These are phyloP conservation scores for Yponomeuta plumbellus DNA, from an alignment of 2,888 invertebrate species.

Conservation along the genomic window DNA sequence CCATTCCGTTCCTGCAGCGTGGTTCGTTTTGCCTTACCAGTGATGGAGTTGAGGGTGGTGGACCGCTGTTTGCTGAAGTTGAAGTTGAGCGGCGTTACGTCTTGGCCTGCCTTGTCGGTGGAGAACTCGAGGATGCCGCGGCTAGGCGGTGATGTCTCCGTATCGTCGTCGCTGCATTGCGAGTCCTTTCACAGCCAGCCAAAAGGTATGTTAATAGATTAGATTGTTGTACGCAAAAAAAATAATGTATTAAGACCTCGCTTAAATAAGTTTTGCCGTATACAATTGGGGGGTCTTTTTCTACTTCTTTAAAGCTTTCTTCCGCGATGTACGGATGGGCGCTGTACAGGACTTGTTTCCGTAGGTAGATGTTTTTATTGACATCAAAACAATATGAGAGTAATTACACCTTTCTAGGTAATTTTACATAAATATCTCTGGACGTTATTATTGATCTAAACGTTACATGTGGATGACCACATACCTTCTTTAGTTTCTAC, in stretches of 20 bases:
- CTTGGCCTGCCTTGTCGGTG: constrained; percentile 90
- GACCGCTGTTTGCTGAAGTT: constrained; percentile 84
- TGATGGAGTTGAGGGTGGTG: constrained; percentile 84
- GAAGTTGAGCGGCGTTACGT: constrained; percentile 90
- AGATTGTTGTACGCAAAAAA: constrained; percentile 4
- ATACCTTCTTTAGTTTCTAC: too few species aligned
- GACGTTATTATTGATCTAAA: too few species aligned
- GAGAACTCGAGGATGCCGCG: constrained; percentile 89
- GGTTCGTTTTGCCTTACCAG: constrained; percentile 69
- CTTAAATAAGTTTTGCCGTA: not conserved
- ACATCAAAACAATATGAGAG: too few species aligned
- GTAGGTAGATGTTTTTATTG: too few species aligned
- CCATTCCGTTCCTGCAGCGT: not conserved
- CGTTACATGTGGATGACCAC: too few species aligned
- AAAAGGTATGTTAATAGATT: constrained; percentile 18
- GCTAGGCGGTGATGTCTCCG: constrained; percentile 72
- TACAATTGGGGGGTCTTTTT: too few species aligned
- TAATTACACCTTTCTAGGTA: too few species aligned
- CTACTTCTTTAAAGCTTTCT: too few species aligned
- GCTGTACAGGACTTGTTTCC: too few species aligned
- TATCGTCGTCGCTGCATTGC: constrained; percentile 70
- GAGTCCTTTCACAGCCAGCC: constrained; percentile 48
- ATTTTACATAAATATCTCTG: too few species aligned
- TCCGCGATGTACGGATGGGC: too few species aligned
- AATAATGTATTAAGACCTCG: constrained; percentile 1